Conservation (phyloP, 2,113 vertebrate species). For the Tamias sibiricus region DNA sequence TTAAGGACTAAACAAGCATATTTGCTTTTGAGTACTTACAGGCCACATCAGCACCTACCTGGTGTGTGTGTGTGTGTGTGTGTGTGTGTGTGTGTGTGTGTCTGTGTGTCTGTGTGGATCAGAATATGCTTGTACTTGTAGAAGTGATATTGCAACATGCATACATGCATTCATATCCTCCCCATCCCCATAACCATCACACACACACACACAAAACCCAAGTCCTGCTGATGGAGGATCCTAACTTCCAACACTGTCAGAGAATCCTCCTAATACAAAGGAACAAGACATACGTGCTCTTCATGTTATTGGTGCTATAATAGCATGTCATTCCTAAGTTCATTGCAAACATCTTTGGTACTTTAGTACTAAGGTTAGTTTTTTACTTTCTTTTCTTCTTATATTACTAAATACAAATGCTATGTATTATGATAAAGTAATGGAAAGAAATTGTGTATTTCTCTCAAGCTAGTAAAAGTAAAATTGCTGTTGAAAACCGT, state of each 20-base stretch:
- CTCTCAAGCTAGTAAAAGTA: slow-evolving; percentile 33
- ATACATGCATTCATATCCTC: background rate
- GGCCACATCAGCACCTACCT: background rate
- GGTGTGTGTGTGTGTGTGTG: background rate
- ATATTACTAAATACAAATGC: slow-evolving; percentile 51
- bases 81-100: background rate
- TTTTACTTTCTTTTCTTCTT: background rate
- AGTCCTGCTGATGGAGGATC: background rate
- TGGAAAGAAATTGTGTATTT: slow-evolving; percentile 57
- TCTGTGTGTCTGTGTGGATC: background rate
- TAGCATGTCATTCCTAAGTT: background rate
- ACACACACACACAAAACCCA: background rate
- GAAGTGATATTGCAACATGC: background rate
- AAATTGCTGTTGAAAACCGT: slow-evolving; percentile 68
- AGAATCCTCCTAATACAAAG: background rate
- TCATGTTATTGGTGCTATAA: background rate
- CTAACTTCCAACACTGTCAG: background rate
- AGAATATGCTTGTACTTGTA: background rate
- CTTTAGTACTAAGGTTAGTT: background rate
- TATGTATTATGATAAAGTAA: slow-evolving; percentile 61
- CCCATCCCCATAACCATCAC: background rate
- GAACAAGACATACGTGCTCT: background rate
- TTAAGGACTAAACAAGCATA: background rate
- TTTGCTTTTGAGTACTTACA: background rate
- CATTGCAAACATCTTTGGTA: background rate